These are phyloP conservation scores for Hyphantria cunea DNA, from an alignment of 1,140 invertebrate species.

Conservation along the genomic window DNA sequence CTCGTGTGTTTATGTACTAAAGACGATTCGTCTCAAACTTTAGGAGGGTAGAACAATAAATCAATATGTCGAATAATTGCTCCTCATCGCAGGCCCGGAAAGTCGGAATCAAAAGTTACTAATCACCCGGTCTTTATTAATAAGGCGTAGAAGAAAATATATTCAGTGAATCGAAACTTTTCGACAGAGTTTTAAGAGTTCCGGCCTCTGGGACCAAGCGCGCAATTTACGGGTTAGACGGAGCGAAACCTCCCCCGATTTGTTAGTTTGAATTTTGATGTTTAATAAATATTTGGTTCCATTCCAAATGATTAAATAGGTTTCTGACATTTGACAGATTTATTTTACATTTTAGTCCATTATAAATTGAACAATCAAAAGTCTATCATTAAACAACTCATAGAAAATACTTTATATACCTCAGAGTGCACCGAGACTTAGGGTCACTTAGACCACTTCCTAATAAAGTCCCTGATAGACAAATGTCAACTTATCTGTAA, in stretches of 20 bases:
- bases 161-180: conserved; percentile 43
- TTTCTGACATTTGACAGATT: conserved; percentile 1
- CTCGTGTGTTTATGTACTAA: conserved; percentile 25
- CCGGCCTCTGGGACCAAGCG: conserved; percentile 31
- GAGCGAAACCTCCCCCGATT: conserved; percentile 13
- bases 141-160: conserved; percentile 58
- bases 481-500: too few relatives aligned
- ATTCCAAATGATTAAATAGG: conserved; percentile 23
- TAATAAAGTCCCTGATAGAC: too few relatives aligned
- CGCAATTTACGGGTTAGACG: conserved; percentile 35
- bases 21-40: conserved; percentile 46
- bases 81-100: conserved; percentile 54
- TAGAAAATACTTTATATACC: too few relatives aligned
- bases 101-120: conserved; percentile 72
- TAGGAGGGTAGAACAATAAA: conserved; percentile 61
- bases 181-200: conserved; percentile 33
- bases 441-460: too few relatives aligned
- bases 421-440: too few relatives aligned
- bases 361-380: too few relatives aligned
- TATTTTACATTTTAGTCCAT: not conserved
- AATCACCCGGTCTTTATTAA: conserved; percentile 67
- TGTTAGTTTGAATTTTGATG: conserved; percentile 18
- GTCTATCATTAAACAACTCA: too few relatives aligned
- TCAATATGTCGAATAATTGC: conserved; percentile 77
- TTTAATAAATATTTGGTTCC: conserved; percentile 29